Percentiles rank a stretch among this genome's conserved stretches.
These are phyloP conservation scores for Perca fluviatilis DNA, from an alignment of 2,113 vertebrate species.

Conservation along the genomic window DNA sequence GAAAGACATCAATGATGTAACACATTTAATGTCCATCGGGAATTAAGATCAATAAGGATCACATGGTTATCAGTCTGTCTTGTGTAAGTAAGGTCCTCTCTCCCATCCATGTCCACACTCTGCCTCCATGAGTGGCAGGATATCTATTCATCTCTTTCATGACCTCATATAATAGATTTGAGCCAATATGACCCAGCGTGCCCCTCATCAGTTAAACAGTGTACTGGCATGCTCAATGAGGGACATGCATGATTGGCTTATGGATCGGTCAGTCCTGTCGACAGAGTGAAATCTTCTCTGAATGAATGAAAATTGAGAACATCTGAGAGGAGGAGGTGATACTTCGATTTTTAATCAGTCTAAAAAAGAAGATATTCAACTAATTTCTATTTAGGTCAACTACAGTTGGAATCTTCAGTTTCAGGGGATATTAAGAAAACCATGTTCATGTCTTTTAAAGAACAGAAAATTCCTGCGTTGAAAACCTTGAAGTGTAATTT, in stretches of 20 bases:
- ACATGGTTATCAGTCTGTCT: constrained; percentile 19
- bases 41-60: constrained; percentile 44
- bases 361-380: background rate
- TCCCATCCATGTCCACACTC: background rate
- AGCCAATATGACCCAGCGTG: constrained; percentile 17
- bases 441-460: background rate
- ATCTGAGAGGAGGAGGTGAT: background rate
- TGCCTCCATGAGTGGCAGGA: constrained; percentile 16
- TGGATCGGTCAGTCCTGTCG: background rate
- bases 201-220: constrained; percentile 12
- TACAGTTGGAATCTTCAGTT: background rate
- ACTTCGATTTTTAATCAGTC: background rate
- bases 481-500: background rate
- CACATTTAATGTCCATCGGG: background rate
- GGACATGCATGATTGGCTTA: constrained; percentile 12
- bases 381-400: background rate
- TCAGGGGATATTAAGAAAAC: background rate
- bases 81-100: constrained; percentile 11
- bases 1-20: constrained; percentile 23
- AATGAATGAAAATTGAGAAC: background rate
- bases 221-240: constrained; percentile 6
- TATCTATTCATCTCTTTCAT: constrained; percentile 30
- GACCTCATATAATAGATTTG: constrained; percentile 31
- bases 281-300: background rate
- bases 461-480: background rate